These are phyloP conservation scores for Melanerpes aurifrons DNA, from an alignment of 2,113 vertebrate species.

Conservation along the genomic window DNA sequence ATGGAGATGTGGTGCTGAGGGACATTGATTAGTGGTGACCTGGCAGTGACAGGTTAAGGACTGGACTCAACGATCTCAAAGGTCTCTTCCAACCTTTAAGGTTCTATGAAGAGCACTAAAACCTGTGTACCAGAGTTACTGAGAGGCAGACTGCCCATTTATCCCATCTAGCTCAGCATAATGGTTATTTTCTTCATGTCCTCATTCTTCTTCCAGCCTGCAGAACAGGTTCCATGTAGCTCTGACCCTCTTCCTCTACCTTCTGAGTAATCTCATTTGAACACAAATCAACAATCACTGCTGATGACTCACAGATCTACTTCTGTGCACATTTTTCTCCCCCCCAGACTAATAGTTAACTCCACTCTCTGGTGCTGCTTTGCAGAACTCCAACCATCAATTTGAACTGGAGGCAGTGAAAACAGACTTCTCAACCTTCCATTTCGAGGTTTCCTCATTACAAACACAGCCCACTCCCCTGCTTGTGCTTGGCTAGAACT, in stretches of 20 bases:
- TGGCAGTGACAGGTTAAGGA: too few species aligned
- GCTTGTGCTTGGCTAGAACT: neutral
- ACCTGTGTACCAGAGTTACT: neutral
- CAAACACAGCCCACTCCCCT: neutral
- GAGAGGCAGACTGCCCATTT: neutral
- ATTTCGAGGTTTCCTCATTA: neutral
- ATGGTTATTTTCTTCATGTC: neutral
- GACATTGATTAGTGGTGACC: too few species aligned
- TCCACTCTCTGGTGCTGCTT: accelerated
- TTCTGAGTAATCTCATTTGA: neutral
- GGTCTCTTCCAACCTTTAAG: too few species aligned
- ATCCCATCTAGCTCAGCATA: neutral
- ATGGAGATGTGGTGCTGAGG: too few species aligned
- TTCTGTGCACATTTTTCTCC: neutral
- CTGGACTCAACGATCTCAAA: too few species aligned
- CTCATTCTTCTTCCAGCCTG: neutral
- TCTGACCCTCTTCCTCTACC: neutral
- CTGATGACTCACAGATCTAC: constrained; percentile 26
- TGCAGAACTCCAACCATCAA: neutral
- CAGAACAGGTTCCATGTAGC: neutral
- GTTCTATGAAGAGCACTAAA: neutral
- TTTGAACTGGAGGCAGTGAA: neutral
- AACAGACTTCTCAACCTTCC: neutral
- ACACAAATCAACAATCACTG: neutral
- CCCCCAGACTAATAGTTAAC: neutral